Conservation (phyloP, 2,888 invertebrate species). For the Schrankia costaestrigalis region DNA sequence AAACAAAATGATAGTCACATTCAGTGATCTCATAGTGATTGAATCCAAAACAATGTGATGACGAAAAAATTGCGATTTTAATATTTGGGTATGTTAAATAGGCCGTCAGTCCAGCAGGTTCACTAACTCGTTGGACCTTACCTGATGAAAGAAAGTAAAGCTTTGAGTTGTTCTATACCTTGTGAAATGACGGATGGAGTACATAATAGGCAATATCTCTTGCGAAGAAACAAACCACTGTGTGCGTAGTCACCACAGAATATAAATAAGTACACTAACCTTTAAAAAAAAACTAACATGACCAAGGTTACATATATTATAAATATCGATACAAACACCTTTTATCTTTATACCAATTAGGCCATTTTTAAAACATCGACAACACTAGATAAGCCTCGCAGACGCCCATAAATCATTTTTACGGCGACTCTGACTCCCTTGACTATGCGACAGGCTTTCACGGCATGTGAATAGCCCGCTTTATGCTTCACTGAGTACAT, state of each 20-base stretch:
- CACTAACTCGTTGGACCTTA: too few relatives aligned
- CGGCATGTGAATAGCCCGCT: conserved; percentile 63
- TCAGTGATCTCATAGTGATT: too few relatives aligned
- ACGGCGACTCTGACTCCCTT: conserved; percentile 57
- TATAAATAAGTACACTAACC: too few relatives aligned
- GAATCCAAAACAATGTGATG: too few relatives aligned
- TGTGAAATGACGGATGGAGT: too few relatives aligned
- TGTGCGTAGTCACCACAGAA: neutral
- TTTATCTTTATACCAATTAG: conserved; percentile 56
- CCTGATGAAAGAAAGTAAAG: too few relatives aligned
- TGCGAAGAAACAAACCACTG: neutral
- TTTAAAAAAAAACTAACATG: neutral
- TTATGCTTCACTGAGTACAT: conserved; percentile 60
- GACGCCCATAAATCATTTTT: conserved; percentile 73
- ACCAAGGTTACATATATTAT: neutral
- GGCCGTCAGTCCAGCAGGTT: too few relatives aligned
- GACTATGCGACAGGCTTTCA: conserved; percentile 73
- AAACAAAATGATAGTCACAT: too few relatives aligned
- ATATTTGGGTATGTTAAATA: too few relatives aligned
- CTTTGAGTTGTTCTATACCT: too few relatives aligned
- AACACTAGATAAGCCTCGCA: conserved; percentile 64
- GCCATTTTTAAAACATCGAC: conserved; percentile 56
- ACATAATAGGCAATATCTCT: too few relatives aligned
- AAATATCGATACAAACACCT: conserved; percentile 11
- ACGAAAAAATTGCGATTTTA: too few relatives aligned